Evolutionary conservation across 2,888 invertebrate species (phyloP).

Genomic region (Diachrysia chrysitis): DNA sequence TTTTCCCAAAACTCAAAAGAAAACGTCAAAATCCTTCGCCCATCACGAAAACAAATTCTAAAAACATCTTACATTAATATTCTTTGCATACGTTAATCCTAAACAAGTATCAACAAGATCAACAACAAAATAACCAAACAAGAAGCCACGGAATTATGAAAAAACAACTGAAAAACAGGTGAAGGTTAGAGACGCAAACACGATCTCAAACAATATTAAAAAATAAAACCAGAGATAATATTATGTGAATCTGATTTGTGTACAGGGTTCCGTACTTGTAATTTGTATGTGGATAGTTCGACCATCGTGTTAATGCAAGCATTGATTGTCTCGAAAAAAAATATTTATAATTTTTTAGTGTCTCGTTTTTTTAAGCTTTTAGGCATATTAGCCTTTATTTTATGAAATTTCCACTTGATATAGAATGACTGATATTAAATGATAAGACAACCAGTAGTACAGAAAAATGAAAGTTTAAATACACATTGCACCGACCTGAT

Average conservation of each 20-base stretch:
- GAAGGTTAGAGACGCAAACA: slow-evolving; percentile 41
- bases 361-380: too few relatives aligned
- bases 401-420: too few relatives aligned
- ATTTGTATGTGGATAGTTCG: too few relatives aligned
- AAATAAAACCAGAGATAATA: slow-evolving; percentile 17
- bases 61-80: slow-evolving; percentile 4
- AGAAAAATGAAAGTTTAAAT: too few relatives aligned
- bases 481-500: too few relatives aligned
- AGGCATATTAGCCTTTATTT: too few relatives aligned
- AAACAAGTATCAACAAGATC: slow-evolving; percentile 1
- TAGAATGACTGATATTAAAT: too few relatives aligned
- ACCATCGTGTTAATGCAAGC: too few relatives aligned
- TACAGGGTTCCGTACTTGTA: background rate
- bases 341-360: too few relatives aligned
- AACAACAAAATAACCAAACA: slow-evolving; percentile 23
- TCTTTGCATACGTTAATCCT: slow-evolving; percentile 1
- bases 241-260: background rate
- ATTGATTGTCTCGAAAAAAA: too few relatives aligned
- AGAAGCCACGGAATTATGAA: slow-evolving; percentile 30
- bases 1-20: too few relatives aligned
- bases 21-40: background rate
- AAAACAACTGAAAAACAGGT: slow-evolving; percentile 38
- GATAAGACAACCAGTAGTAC: too few relatives aligned
- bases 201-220: slow-evolving; percentile 44
- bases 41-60: background rate